These are phyloP conservation scores for Thymelicus lineola DNA, from an alignment of 2,888 invertebrate species.

Conservation along the genomic window DNA sequence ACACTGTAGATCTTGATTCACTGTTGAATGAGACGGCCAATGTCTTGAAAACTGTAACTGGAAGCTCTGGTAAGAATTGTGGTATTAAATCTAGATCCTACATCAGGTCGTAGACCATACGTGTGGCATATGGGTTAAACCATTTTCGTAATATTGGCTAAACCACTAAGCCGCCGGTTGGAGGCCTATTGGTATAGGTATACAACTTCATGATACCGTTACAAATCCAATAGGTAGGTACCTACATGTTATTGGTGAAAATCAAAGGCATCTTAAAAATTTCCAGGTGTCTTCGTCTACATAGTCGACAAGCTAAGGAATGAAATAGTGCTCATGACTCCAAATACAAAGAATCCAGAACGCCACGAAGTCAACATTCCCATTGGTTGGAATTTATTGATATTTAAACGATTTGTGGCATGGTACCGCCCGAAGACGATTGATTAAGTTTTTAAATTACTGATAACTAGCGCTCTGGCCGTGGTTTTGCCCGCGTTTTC, in stretches of 20 bases:
- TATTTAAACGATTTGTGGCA: not conserved
- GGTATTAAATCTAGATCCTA: no score
- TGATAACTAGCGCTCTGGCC: no score
- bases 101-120: no score
- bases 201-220: no score
- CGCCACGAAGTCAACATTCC: conserved; percentile 85
- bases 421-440: not conserved
- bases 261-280: not conserved
- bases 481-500: no score
- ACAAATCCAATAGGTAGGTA: no score
- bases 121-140: not conserved
- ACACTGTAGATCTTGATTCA: conserved; percentile 82
- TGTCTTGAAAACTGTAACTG: conserved; percentile 82
- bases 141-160: no score
- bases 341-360: conserved; percentile 70
- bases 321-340: conserved; percentile 83
- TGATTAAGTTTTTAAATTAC: not conserved
- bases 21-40: conserved; percentile 85
- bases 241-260: no score
- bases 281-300: conserved; percentile 84
- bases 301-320: conserved; percentile 80
- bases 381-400: conserved; percentile 66
- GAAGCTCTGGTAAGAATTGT: conserved; percentile 77
- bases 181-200: no score
- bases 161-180: no score